Evolutionary conservation across 2,113 vertebrate genomes (phyloP).

Genomic region (Strix uralensis): DNA sequence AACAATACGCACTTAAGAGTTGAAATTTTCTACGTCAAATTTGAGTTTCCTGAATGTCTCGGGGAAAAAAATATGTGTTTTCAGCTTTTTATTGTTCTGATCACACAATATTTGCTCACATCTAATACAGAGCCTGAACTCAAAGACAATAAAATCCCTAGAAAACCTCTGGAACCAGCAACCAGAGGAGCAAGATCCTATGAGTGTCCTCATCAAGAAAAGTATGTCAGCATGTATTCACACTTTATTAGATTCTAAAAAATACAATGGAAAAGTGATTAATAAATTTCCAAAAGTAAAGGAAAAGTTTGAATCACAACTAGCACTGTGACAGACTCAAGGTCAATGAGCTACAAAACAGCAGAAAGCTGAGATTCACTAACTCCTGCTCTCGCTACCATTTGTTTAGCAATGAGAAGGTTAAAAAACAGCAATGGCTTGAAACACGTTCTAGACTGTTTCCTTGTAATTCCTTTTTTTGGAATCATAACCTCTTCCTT

Average conservation of each 20-base stretch:
- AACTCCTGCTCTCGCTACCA: neutral
- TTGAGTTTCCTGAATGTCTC: neutral
- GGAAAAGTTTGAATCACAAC: neutral
- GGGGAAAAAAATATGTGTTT: neutral
- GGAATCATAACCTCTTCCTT: neutral
- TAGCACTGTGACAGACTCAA: neutral
- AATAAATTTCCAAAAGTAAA: neutral
- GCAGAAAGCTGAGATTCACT: neutral
- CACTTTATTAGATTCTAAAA: neutral
- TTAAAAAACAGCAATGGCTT: neutral
- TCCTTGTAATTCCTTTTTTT: neutral
- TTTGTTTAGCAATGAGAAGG: neutral
- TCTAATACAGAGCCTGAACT: neutral
- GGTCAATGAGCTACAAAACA: neutral
- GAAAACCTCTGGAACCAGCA: neutral
- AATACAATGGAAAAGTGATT: neutral
- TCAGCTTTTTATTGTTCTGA: neutral
- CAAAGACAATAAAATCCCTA: neutral
- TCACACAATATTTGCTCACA: neutral
- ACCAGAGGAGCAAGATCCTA: neutral
- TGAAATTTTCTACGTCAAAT: neutral
- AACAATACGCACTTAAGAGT: accelerated
- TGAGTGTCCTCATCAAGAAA: neutral
- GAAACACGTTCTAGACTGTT: neutral
- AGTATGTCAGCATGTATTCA: neutral